These are phyloP conservation scores for Chiroxiphia lanceolata DNA, from an alignment of 2,797 vertebrate genomes.

Conservation along the genomic window DNA sequence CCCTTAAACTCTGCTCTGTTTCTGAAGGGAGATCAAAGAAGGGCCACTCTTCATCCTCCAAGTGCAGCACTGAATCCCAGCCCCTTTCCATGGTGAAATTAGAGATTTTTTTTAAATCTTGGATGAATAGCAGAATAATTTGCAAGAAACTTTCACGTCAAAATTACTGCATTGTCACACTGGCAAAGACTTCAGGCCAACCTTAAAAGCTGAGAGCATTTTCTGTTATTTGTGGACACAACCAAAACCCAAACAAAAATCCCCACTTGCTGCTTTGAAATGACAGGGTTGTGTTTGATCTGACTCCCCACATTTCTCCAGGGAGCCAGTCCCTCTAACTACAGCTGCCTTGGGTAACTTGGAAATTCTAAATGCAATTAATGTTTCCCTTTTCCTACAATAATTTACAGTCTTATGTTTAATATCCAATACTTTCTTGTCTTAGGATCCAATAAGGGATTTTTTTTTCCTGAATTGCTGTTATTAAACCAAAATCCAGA, in stretches of 20 bases:
- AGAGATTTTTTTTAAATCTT: not conserved
- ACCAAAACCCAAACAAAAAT: not conserved
- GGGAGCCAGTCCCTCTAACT: not conserved
- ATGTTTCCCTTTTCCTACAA: not conserved
- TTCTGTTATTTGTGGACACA: not conserved
- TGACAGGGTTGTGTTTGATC: not conserved
- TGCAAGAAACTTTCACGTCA: not conserved
- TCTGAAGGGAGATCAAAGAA: not conserved
- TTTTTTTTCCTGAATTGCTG: not conserved
- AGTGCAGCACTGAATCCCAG: not conserved
- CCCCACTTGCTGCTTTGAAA: not conserved
- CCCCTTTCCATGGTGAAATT: not conserved
- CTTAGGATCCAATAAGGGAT: not conserved
- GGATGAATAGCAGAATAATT: not conserved
- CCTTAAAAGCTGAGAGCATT: not conserved
- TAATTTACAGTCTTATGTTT: not conserved
- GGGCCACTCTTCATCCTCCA: not conserved
- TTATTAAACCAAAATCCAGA: not conserved
- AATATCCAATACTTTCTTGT: not conserved
- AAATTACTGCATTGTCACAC: not conserved
- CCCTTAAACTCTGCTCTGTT: not conserved
- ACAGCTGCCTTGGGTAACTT: not conserved
- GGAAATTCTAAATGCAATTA: not conserved
- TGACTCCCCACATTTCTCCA: not conserved
- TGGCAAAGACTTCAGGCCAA: not conserved